Evolutionary conservation across 2,113 vertebrate species (phyloP), one percentile per base, ranked within the genome.

Genomic region (Hoplias malabaricus): DNA sequence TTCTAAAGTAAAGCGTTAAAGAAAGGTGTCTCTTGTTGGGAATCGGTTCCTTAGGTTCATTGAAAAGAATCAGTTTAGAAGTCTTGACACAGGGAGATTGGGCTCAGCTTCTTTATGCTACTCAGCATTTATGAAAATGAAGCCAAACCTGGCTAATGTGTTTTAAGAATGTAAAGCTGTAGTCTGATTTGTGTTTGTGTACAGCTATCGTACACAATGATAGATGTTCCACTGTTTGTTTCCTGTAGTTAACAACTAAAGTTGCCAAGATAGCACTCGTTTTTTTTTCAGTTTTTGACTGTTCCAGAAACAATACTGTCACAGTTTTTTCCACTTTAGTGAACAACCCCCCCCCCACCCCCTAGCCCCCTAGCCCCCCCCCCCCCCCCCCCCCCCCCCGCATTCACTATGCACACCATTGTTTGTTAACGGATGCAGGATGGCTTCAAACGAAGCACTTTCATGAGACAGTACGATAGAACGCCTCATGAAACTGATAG

Each of bases 401-500:
- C 57, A 23, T 69, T 78, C 56, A 40, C 53, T 13, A 31, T 78
- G 5, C 46, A n/a, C n/a, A 56, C 21, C 23, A 62, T 70, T 78
- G 57, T 57, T 69, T 77, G 59, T 46, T 42, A 62, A 72, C 36
- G 63, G 73, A 63, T 68, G 53, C 77, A 71, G 21, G 61, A 73
- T 73, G 71, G 63, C 63, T 67, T 77, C 23, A 69, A 63, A 62
- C 76, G 46, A 80, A 73, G 69, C 79, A 78, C 77, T 67, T 77
- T 79, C 74, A 59, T 69, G 76, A 73, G 77, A 77, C 77, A 79
- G 50, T 68, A 73, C 46, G 46, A 73, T 79, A 81, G 71, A 69
- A 79, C 69, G 67, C 57, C 73, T 56, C 31, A 43, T 84, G 80
- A 82, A 84, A 76, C 69, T 70, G 83, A 84, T 84, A 77, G 78